Base-by-base conservation (phyloP, 1,140 invertebrate species). In the Dinoponera quadriceps region DNA sequence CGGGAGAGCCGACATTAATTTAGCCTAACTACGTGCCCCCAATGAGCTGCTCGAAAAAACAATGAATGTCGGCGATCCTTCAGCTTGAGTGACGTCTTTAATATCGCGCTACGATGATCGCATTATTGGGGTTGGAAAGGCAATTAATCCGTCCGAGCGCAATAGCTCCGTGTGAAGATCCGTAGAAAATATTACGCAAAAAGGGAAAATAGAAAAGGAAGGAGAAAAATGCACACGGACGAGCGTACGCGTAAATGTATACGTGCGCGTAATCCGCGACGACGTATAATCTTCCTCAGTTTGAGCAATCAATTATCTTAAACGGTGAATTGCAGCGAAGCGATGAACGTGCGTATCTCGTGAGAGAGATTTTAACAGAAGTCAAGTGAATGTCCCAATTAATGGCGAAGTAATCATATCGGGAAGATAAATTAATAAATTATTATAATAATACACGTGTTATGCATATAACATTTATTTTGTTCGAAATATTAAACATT, bases 21-120 rank as follows among this genome's bases (percentile, higher is more conserved):
- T 55, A 18, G 33, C 25, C 3, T 68, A 55, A 33, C 14, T 60
- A 51, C 27, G 22, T 78, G 29, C 20, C 20, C 51, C 18, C 63
- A 78, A 78, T 78, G 49, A 69, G 49, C 49, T 78, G 20, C 62
- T 78, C 18, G 49, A 78, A 78, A 78, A 49, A 68, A 78, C 74
- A 78, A 78, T 78, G 29, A 78, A 78, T 68, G 62, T 68, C 22
- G 18, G 63, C 51, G 22, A 78, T 69, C 22, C 49, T 66, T 78
- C 62, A 68, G 22, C 38, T 78, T 78, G 75, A 78, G 14, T 57
- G 63, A 78, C 75, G 29, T 69, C 75, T 78, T 78, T 78, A 78
- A 78, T 78, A 78, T 78, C 63, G 62, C 29, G 1, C 16, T 65
- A 54, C 20, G 20, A 66, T 54, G 51, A 77, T 77, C 48, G 33